Evolutionary conservation across 2,113 vertebrate species (phyloP), one percentile per base, ranked within the genome.

Genomic region (Pseudopipra pipra): DNA sequence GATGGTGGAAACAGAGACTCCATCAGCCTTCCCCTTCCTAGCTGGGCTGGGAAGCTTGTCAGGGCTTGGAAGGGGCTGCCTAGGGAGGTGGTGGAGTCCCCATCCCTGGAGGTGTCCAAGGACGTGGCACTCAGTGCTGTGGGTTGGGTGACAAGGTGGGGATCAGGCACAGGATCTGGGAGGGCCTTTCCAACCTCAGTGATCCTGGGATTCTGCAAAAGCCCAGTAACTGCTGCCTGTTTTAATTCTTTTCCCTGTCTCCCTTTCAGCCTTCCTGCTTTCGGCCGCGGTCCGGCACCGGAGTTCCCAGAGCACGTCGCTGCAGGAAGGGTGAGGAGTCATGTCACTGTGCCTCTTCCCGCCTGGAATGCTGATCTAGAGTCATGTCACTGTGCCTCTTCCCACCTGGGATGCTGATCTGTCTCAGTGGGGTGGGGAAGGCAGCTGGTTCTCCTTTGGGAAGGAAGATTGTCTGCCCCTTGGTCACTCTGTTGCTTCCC

Each of bases 281-380:
- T 93, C 47, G 0, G 47, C 93, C 37, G 44, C 2, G 0, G 39
- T 83, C 24, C 94, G 96, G 54, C 93, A 90, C 85, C 59, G 12
- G 76, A 94, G 97, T 35, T 96, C 97, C 68, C 96, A 85, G 80
- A 91, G 59, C 77, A 39, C 82, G 0, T 44, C 92, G 3, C 54
- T 24, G 18, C 94, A 90, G 47, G 76, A 80, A 47, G 80, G 96
- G 98, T 98, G 97, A 97, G 11, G 49, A 4, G 14, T 16, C n/a
- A 4, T 5, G 8, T 14, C 25, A 2, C 75, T 70, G 22, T 11
- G 20, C 70, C 66, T 49, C 49, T 31, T 76, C 19, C 27, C 30
- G 8, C 30, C 33, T 39, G 56, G 33, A 44, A 54, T 49, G n/a
- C 31, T 75, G 46, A 14, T 9, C 8, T 54, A 23, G 39, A 39